Percentiles rank a stretch among this genome's conserved stretches.
Conservation (phyloP, 2,888 invertebrate genomes). For the Epinotia brunnichana region DNA sequence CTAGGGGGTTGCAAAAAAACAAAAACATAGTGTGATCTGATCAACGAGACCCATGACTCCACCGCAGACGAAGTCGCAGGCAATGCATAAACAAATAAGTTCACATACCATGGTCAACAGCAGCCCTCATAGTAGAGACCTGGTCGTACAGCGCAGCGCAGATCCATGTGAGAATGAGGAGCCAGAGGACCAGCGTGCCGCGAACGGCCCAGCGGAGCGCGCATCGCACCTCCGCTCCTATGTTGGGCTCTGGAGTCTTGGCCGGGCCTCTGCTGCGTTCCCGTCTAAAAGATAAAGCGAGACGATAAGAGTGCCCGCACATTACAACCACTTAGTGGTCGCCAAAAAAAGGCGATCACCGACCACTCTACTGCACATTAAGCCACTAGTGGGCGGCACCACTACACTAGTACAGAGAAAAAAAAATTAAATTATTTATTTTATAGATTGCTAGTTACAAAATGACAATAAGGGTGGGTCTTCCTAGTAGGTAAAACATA, state of each 20-base stretch:
- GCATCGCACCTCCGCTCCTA: constrained; percentile 71
- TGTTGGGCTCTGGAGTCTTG: constrained; percentile 61
- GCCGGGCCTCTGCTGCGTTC: constrained; percentile 63
- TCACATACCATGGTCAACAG: constrained; percentile 66
- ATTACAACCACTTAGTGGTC: too few relatives aligned
- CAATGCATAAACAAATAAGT: background rate
- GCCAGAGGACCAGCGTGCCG: constrained; percentile 75
- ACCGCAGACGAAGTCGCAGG: background rate
- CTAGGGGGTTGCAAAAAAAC: background rate
- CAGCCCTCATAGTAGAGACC: constrained; percentile 68
- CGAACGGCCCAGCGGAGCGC: constrained; percentile 75
- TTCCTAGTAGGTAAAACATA: too few relatives aligned
- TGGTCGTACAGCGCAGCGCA: constrained; percentile 79
- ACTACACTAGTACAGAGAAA: too few relatives aligned
- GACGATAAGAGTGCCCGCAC: too few relatives aligned
- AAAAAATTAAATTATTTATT: too few relatives aligned
- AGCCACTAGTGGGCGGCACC: too few relatives aligned
- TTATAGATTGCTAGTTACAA: too few relatives aligned
- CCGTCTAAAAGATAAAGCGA: constrained; percentile 59
- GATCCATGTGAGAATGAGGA: constrained; percentile 79
- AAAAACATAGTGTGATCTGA: too few relatives aligned
- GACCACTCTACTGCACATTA: too few relatives aligned
- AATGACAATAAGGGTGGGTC: too few relatives aligned
- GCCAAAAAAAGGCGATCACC: too few relatives aligned
- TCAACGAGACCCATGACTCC: background rate